Evolutionary conservation across 1,140 invertebrate genomes (phyloP).

Genomic region (Lepidostoma basale): DNA sequence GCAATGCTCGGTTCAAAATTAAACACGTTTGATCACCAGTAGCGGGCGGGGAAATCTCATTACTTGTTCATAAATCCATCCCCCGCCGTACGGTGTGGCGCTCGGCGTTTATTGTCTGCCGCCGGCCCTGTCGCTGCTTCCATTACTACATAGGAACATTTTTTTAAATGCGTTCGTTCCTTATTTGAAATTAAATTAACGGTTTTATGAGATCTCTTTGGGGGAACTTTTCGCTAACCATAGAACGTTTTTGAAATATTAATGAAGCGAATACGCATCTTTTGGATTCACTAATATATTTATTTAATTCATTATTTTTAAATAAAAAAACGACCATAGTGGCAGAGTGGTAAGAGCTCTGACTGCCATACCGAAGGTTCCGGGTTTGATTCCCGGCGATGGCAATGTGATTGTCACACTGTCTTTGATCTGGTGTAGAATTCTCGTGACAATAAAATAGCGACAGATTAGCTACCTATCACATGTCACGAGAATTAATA

Average conservation of each 20-base stretch:
- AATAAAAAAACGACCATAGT: no score
- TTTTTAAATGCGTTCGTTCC: neutral
- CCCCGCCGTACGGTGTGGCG: neutral
- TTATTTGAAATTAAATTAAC: neutral
- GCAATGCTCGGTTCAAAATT: conserved; percentile 2
- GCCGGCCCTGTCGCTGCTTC: neutral
- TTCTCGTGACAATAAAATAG: no score
- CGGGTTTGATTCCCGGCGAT: no score
- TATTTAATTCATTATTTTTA: no score
- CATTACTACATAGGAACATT: neutral
- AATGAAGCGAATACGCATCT: neutral
- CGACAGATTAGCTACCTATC: no score
- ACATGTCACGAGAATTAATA: no score
- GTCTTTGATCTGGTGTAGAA: no score
- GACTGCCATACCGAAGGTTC: no score
- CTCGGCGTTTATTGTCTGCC: neutral
- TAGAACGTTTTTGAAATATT: neutral
- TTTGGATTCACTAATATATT: neutral
- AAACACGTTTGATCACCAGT: conserved; percentile 6
- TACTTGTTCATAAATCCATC: conserved; percentile 15
- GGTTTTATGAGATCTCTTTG: neutral
- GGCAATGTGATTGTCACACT: no score
- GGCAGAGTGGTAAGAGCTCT: no score
- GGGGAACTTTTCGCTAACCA: neutral
- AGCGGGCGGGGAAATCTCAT: conserved; percentile 3